phyloP scores from a whole-genome alignment of 2,113 vertebrate genomes.

The Solea solea region DNA sequence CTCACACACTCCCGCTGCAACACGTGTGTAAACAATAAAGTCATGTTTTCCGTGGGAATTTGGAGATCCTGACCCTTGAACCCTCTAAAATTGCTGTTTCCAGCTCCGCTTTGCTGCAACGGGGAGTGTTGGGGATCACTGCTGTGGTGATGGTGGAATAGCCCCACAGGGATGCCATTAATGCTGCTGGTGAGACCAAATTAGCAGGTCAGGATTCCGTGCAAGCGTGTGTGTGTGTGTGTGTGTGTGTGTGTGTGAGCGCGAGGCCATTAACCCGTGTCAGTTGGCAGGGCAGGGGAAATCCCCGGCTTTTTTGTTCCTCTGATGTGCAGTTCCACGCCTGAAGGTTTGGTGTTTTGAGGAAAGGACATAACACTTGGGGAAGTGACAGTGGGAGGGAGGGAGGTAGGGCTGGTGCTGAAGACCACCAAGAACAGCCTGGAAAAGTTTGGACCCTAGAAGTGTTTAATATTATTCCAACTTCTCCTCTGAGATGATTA shows the following conservation, averaged over 20 bases:
- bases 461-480: no score
- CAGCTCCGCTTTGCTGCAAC: constrained; percentile 24
- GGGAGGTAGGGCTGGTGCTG: neutral
- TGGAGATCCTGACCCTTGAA: constrained; percentile 46
- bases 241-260: constrained; percentile 8
- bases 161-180: constrained; percentile 49
- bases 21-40: constrained; percentile 67
- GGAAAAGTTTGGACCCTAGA: neutral
- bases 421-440: neutral
- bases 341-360: constrained; percentile 43
- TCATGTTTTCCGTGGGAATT: constrained; percentile 61
- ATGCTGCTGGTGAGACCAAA: constrained; percentile 25
- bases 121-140: constrained; percentile 23
- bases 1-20: constrained; percentile 19
- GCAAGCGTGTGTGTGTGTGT: constrained; percentile 6
- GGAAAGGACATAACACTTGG: constrained; percentile 23
- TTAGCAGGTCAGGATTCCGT: constrained; percentile 41
- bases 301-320: constrained; percentile 46
- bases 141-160: constrained; percentile 5
- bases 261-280: constrained; percentile 47
- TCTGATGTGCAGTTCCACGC: constrained; percentile 55
- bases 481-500: no score
- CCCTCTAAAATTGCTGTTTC: constrained; percentile 60
- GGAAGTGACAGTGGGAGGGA: constrained; percentile 7
- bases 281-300: constrained; percentile 26